Conservation (phyloP, 2,888 invertebrate genomes). For the Rhagonycha lutea region DNA sequence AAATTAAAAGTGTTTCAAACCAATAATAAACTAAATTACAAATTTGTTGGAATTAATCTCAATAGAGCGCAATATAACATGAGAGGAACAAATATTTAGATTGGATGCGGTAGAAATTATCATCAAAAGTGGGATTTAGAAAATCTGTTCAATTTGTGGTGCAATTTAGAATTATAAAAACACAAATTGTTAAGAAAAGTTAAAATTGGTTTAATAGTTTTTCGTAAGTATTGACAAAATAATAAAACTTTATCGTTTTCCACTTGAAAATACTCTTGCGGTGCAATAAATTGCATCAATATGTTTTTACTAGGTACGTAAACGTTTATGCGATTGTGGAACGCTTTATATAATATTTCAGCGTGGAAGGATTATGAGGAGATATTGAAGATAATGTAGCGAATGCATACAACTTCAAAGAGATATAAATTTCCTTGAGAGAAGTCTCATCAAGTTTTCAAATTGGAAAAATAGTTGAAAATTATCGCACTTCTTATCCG, state of each 20-base stretch:
- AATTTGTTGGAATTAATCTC: neutral
- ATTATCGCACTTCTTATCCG: neutral
- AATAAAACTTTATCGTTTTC: constrained; percentile 32
- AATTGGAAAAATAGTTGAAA: neutral
- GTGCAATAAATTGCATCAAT: constrained; percentile 32
- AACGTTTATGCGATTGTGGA: constrained; percentile 19
- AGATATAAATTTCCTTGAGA: neutral
- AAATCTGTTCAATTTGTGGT: neutral
- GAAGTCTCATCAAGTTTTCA: neutral
- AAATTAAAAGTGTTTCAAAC: neutral
- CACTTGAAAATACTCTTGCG: constrained; percentile 30
- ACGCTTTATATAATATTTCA: neutral
- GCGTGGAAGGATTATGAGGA: neutral
- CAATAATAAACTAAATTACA: neutral
- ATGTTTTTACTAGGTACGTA: constrained; percentile 34
- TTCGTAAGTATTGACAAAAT: constrained; percentile 15
- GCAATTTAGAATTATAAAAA: neutral
- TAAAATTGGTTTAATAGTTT: neutral
- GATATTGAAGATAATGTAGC: neutral
- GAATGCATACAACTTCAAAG: neutral
- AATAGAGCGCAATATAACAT: neutral
- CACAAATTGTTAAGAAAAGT: neutral
- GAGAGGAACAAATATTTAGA: neutral
- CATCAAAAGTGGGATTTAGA: neutral
- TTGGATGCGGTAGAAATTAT: neutral